Base-by-base conservation (phyloP, 2,888 invertebrate genomes). In the Amiota minor region DNA sequence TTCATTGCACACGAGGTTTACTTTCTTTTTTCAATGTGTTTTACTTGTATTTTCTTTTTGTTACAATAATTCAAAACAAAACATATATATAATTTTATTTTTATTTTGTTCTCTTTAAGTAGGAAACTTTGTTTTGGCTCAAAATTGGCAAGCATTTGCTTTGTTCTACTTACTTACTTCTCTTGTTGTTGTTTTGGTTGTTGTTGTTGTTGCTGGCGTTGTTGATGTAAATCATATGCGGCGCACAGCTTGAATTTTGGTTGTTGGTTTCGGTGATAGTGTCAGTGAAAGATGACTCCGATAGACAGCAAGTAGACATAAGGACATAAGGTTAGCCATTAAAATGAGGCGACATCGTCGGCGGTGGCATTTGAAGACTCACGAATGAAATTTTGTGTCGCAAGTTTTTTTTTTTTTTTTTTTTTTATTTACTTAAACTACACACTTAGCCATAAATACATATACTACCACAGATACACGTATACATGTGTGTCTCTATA, bases 351-450 rank as follows among this genome's bases (percentile, higher is more conserved):
- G 35, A 35, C 35, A 35, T 35, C 6, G 35, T 35, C 35, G 35
- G 64, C 59, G n/a, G 46, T 10, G 69, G 70, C 72, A 74, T 55
- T 18, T 46, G 50, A 59, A 56, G 47, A 47, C 53, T 67, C 59
- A 71, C 72, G 67, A 69, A 20, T 70, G 64, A 35, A 35, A 35
- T 35, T 35, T 35, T 35, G 35, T 35, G 75, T 76, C 70, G 50
- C 83, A 73, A 74, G 75, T 75, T 80, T 83, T 35, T 35, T 35
- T 35, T 23, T 23, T 23, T 23, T 23, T 59, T 59, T 35, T 61
- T 20, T 20, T 59, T 59, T 81, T 81, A 77, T 79, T 81, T 35
- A 35, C 35, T 35, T 35, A 35, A 35, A 35, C 35, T 35, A 35
- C 35, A 35, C 35, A 35, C 6, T 35, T 35, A 35, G 35, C 6